These are phyloP conservation scores for Hydrocynus forskahlii DNA, from an alignment of 2,797 vertebrate genomes.

Conservation along the genomic window DNA sequence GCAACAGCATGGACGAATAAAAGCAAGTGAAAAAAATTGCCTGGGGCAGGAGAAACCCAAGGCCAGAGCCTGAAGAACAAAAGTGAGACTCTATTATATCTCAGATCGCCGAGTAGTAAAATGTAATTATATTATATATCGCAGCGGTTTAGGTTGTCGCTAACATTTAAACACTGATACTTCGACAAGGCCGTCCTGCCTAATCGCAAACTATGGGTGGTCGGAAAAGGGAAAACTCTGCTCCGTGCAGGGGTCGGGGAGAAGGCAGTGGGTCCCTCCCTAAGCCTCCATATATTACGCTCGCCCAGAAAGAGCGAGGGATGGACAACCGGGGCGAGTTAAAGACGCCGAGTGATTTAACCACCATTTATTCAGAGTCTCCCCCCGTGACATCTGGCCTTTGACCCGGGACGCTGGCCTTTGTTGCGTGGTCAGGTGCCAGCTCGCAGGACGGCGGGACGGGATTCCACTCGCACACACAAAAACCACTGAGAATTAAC, in stretches of 20 bases:
- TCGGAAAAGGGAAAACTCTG: constrained; percentile 42
- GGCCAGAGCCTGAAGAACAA: background rate
- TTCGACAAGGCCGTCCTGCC: constrained; percentile 25
- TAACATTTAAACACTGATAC: background rate
- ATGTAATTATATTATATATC: too few species aligned
- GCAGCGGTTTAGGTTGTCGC: too few species aligned
- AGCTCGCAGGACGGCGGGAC: constrained; percentile 45
- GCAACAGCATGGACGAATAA: too few species aligned
- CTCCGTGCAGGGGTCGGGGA: constrained; percentile 36
- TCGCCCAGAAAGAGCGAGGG: constrained; percentile 8
- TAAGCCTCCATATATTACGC: constrained; percentile 37
- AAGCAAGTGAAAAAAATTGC: too few species aligned
- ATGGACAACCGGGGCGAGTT: constrained; percentile 45
- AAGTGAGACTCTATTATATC: too few species aligned
- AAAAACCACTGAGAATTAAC: background rate
- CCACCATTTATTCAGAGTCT: constrained; percentile 44
- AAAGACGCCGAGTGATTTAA: constrained; percentile 54
- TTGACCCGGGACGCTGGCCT: constrained; percentile 55
- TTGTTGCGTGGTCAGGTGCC: constrained; percentile 62
- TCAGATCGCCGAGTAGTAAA: too few species aligned
- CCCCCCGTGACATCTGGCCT: constrained; percentile 55
- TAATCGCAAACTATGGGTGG: constrained; percentile 29
- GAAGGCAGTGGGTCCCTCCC: constrained; percentile 26
- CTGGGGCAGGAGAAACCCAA: too few species aligned
- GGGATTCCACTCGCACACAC: constrained; percentile 43